These are phyloP conservation scores for Ptychoptera albimana DNA, from an alignment of 2,888 invertebrate genomes.

Conservation along the genomic window DNA sequence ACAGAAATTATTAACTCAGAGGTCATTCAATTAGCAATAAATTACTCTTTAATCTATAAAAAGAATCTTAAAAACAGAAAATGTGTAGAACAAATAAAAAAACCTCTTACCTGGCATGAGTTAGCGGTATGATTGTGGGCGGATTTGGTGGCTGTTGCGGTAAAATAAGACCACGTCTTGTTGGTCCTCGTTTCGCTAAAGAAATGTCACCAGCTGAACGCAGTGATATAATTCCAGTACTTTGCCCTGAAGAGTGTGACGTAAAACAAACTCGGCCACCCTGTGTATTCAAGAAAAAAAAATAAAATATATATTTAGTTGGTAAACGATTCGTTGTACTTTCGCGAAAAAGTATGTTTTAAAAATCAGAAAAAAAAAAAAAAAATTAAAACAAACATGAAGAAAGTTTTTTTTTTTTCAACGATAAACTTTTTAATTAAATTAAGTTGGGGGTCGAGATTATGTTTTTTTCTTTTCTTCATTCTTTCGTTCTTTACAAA, in stretches of 20 bases:
- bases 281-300: not conserved
- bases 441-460: too few relatives aligned
- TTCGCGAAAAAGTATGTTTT: too few relatives aligned
- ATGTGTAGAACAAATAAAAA: too few relatives aligned
- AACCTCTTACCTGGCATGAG: conserved; percentile 35
- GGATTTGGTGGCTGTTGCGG: conserved; percentile 61
- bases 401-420: too few relatives aligned
- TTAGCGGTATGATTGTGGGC: conserved; percentile 56
- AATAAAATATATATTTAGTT: not conserved
- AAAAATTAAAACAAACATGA: too few relatives aligned
- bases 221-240: conserved; percentile 54
- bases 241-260: conserved; percentile 49
- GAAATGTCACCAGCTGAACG: conserved; percentile 68
- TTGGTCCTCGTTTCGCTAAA: conserved; percentile 43
- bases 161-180: conserved; percentile 54
- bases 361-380: too few relatives aligned
- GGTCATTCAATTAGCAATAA: not conserved
- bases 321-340: not conserved
- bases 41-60: too few relatives aligned
- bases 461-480: too few relatives aligned
- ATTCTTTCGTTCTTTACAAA: too few relatives aligned
- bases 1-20: not conserved
- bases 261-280: conserved; percentile 56
- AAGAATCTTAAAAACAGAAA: too few relatives aligned
- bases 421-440: too few relatives aligned